Evolutionary conservation across 2,797 vertebrate species (phyloP).

Genomic region (Tokudaia muenninki): DNA sequence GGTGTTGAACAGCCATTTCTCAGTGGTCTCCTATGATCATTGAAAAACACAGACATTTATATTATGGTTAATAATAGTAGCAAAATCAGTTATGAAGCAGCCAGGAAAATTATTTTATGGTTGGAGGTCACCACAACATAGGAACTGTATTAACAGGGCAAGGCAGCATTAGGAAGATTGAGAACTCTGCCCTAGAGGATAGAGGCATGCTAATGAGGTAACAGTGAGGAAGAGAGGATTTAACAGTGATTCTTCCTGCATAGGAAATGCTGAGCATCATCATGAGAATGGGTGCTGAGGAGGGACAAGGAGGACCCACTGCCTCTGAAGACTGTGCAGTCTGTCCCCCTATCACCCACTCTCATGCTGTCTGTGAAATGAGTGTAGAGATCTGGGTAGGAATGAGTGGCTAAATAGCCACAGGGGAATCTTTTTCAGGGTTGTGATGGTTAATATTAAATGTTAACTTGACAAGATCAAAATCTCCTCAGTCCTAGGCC

Average conservation of each 20-base stretch:
- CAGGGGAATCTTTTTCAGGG: background rate
- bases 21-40: background rate
- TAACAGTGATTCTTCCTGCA: too few species aligned
- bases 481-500: background rate
- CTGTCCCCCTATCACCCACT: background rate
- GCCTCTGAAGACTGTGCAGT: background rate
- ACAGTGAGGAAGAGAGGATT: background rate
- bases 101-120: background rate
- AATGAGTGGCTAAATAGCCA: background rate
- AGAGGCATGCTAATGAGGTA: background rate
- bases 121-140: background rate
- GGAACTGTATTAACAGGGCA: background rate
- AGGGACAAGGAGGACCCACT: too few species aligned
- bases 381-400: background rate
- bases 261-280: background rate
- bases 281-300: accelerated
- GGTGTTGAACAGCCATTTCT: background rate
- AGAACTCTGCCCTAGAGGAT: background rate
- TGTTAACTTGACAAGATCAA: background rate
- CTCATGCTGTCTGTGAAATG: background rate
- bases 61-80: background rate
- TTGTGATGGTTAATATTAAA: background rate
- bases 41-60: background rate
- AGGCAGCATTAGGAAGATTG: background rate
- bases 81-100: background rate